Conservation (phyloP, 1,140 invertebrate species). For the Meloidogyne exigua region DNA sequence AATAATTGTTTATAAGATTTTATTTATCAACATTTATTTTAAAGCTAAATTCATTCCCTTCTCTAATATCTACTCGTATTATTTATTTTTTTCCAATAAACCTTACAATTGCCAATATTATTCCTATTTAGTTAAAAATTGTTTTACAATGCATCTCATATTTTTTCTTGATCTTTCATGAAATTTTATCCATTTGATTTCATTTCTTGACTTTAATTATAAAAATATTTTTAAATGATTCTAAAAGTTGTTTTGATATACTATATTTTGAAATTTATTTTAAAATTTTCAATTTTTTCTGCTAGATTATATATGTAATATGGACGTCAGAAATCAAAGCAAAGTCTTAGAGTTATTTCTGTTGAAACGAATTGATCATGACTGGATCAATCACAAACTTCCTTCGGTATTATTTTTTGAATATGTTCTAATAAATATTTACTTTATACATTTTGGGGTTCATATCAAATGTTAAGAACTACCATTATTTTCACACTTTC, state of each 20-base stretch:
- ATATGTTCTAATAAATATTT: no score
- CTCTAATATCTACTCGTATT: neutral
- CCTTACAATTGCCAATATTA: neutral
- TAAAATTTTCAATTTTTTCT: neutral
- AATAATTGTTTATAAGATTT: neutral
- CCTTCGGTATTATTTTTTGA: constrained; percentile 8
- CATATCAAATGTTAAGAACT: no score
- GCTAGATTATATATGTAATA: neutral
- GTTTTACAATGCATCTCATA: neutral
- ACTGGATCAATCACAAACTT: constrained; percentile 31
- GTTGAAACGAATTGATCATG: constrained; percentile 25
- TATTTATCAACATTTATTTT: neutral
- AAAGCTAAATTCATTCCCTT: neutral
- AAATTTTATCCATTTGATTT: neutral
- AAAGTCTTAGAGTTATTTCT: constrained; percentile 18
- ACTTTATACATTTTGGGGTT: no score
- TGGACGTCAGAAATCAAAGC: constrained; percentile 26
- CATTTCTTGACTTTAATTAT: neutral
- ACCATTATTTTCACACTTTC: no score
- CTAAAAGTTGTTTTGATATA: neutral
- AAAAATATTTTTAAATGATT: neutral
- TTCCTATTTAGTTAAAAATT: neutral
- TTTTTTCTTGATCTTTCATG: neutral
- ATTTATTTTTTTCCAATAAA: neutral
- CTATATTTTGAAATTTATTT: no score